Evolutionary conservation across 2,113 vertebrate species (phyloP).

Genomic region (Oceanodroma tethys): DNA sequence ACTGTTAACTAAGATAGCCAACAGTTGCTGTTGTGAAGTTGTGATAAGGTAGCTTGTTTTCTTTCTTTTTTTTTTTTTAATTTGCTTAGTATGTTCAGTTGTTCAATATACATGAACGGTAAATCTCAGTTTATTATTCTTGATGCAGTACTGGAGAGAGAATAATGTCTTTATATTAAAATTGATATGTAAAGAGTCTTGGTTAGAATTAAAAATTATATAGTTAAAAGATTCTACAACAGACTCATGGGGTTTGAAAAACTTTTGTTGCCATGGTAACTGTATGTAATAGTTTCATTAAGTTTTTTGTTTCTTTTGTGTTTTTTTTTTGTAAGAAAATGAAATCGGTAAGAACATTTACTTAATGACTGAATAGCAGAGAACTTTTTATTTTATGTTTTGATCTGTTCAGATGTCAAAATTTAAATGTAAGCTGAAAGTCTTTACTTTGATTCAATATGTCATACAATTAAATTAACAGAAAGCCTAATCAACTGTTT

Average conservation of each 20-base stretch:
- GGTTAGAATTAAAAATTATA: neutral
- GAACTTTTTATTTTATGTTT: neutral
- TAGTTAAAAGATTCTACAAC: neutral
- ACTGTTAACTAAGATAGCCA: neutral
- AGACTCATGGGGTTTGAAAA: neutral
- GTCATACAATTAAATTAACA: neutral
- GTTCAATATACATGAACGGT: neutral
- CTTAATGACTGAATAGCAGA: neutral
- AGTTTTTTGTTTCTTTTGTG: neutral
- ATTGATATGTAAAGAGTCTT: neutral
- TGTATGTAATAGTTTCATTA: neutral
- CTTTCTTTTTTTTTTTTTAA: neutral
- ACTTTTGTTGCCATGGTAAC: constrained; percentile 9
- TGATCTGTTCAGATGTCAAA: neutral
- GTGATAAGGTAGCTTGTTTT: neutral
- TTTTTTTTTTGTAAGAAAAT: neutral
- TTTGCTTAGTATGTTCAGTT: neutral
- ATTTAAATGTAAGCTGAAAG: neutral
- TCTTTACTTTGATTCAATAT: neutral
- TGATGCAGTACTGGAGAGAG: neutral
- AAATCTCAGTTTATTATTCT: neutral
- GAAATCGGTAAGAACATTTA: neutral
- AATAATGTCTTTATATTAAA: neutral
- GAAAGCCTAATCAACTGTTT: neutral
- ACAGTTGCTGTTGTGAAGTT: neutral